Conservation (phyloP, 2,113 vertebrate genomes). For the Callipepla californica region DNA sequence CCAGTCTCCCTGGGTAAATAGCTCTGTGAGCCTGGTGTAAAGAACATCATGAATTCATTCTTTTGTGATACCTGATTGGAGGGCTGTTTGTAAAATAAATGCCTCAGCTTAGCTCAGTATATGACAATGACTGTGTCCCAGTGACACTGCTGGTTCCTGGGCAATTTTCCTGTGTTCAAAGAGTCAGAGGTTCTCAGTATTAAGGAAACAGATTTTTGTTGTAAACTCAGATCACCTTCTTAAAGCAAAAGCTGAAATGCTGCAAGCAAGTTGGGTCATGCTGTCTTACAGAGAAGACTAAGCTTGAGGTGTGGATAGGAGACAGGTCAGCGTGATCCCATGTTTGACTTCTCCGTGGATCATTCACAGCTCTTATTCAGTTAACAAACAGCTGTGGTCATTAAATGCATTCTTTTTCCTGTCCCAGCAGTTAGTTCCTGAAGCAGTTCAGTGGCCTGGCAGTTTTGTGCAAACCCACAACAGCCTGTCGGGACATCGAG, state of each 20-base stretch:
- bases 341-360: background rate
- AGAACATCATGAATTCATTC: background rate
- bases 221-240: background rate
- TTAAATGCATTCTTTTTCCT: background rate
- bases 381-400: background rate
- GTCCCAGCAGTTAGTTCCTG: background rate
- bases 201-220: background rate
- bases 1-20: background rate
- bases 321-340: background rate
- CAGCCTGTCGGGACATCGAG: background rate
- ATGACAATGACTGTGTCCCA: background rate
- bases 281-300: background rate
- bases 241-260: background rate
- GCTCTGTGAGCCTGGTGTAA: background rate
- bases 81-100: background rate
- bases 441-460: background rate
- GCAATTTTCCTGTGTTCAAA: background rate
- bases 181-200: background rate
- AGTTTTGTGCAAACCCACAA: background rate
- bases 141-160: background rate
- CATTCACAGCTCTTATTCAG: background rate
- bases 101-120: background rate
- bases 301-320: background rate
- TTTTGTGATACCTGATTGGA: constrained; percentile 9
- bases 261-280: background rate